Evolutionary conservation across 1,140 invertebrate species (phyloP).

Genomic region (Rhyacophila brunnea): DNA sequence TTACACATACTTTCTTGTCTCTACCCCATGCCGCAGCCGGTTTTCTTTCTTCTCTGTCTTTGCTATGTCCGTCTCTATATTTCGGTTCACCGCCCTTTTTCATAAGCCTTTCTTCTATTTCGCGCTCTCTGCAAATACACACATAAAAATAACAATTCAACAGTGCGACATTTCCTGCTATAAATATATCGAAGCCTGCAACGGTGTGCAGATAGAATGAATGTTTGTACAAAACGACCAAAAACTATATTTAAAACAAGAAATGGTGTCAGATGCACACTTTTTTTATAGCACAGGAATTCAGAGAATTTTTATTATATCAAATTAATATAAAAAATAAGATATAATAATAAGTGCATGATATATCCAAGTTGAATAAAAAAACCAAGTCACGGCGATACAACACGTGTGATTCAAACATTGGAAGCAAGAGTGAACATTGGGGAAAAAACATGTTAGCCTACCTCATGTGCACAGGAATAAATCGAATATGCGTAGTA

Average conservation of each 20-base stretch:
- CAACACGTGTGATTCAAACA: too few species aligned
- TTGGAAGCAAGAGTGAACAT: too few species aligned
- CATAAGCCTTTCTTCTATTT: constrained; percentile 52
- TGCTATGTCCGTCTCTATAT: constrained; percentile 43
- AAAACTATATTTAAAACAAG: constrained; percentile 4
- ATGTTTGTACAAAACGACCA: constrained; percentile 32
- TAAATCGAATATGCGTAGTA: too few species aligned
- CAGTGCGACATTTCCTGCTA: not conserved
- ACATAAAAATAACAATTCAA: not conserved
- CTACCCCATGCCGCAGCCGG: constrained; percentile 47
- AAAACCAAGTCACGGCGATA: too few species aligned
- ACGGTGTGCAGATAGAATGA: too few species aligned
- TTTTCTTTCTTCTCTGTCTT: constrained; percentile 50
- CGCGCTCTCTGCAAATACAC: constrained; percentile 52
- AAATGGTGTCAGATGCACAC: constrained; percentile 31
- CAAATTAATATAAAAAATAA: constrained; percentile 12
- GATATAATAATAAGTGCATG: constrained; percentile 2
- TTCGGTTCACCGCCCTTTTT: constrained; percentile 46
- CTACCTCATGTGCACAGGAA: too few species aligned
- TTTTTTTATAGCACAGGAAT: constrained; percentile 23
- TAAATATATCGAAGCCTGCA: too few species aligned
- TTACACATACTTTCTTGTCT: constrained; percentile 25
- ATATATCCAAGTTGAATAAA: too few species aligned
- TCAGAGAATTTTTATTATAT: constrained; percentile 9
- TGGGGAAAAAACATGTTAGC: too few species aligned